Evolutionary conservation across 2,797 vertebrate genomes (phyloP).

Genomic region (Takifugu rubripes): DNA sequence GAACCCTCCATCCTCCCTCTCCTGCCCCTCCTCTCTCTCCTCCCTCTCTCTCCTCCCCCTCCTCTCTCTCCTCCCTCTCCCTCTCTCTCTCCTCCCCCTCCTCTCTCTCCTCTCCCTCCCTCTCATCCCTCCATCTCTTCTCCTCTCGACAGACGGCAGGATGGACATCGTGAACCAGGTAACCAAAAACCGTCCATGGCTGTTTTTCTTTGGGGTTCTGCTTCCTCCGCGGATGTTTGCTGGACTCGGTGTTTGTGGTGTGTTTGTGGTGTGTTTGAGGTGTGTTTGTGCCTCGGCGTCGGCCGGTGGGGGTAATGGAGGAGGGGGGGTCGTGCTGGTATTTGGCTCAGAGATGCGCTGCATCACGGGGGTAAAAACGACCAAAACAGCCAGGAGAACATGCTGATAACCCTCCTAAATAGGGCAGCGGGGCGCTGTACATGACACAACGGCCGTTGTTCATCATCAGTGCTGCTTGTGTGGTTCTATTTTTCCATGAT

Average conservation of each 20-base stretch:
- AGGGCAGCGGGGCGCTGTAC: too few relatives aligned
- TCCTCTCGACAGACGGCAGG: slow-evolving; percentile 46
- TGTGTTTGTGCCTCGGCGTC: background rate
- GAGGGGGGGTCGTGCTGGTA: background rate
- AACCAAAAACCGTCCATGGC: background rate
- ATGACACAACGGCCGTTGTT: too few relatives aligned
- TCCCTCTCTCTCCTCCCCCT: background rate
- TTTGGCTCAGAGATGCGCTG: background rate
- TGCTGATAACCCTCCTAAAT: too few relatives aligned
- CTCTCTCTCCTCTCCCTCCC: background rate
- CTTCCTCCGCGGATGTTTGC: background rate
- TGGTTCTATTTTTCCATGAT: too few relatives aligned
- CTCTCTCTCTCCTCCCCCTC: background rate
- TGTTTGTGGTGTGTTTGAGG: too few relatives aligned
- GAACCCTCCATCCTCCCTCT: too few relatives aligned
- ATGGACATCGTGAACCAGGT: slow-evolving; percentile 70
- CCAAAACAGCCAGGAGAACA: too few relatives aligned
- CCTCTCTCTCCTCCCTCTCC: background rate
- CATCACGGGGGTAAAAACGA: too few relatives aligned
- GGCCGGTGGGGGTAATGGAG: too few relatives aligned
- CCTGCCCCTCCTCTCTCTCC: too few relatives aligned
- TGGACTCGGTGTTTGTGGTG: too few relatives aligned
- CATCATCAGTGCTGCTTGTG: too few relatives aligned
- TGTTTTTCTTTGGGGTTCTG: background rate
- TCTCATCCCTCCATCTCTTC: slow-evolving; percentile 22